Conservation (phyloP, 2,888 invertebrate species). For the Ferdinandea cuprea region DNA sequence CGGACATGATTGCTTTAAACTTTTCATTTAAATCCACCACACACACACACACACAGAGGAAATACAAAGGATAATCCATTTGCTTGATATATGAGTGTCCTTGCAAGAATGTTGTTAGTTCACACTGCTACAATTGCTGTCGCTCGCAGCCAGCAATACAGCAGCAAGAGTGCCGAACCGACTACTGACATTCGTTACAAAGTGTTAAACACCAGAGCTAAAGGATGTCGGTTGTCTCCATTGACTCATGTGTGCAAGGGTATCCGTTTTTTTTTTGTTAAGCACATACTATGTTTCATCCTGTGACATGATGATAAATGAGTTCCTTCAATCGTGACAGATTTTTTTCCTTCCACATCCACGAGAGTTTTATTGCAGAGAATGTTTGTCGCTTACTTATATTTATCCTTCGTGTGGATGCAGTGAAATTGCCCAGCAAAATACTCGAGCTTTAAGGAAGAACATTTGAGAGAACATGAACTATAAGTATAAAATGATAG, state of each 20-base stretch:
- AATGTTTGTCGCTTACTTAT: slow-evolving; percentile 34
- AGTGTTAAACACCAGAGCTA: slow-evolving; percentile 62
- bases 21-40: slow-evolving; percentile 62
- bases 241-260: slow-evolving; percentile 39
- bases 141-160: slow-evolving; percentile 40
- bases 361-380: neutral
- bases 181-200: slow-evolving; percentile 50
- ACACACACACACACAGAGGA: no score
- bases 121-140: slow-evolving; percentile 54
- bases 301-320: slow-evolving; percentile 71
- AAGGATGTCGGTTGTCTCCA: slow-evolving; percentile 51
- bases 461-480: no score
- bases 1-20: slow-evolving; percentile 36
- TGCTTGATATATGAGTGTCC: slow-evolving; percentile 66
- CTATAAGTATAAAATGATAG: neutral
- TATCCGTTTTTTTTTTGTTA: slow-evolving; percentile 36
- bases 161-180: no score
- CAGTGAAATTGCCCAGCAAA: slow-evolving; percentile 69
- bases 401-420: slow-evolving; percentile 13
- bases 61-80: slow-evolving; percentile 70
- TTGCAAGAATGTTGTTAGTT: slow-evolving; percentile 54
- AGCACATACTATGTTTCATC: slow-evolving; percentile 56
- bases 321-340: slow-evolving; percentile 72
- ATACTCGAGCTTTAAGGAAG: slow-evolving; percentile 50
- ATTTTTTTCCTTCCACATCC: slow-evolving; percentile 37